phyloP scores from a whole-genome alignment of 2,113 vertebrate genomes.

The Progne subis region DNA sequence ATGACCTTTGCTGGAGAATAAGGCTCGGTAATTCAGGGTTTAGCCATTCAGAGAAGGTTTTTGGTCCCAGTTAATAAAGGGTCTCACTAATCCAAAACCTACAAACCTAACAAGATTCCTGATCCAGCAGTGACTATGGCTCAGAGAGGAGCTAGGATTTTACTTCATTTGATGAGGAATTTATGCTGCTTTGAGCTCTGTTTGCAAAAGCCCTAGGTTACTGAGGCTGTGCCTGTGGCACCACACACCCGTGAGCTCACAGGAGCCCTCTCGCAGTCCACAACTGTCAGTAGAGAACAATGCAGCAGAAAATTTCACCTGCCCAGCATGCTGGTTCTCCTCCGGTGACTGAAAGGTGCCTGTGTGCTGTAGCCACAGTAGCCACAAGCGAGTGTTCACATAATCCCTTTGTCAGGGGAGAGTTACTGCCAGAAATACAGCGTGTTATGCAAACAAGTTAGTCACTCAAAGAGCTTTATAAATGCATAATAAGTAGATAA shows the following conservation, averaged over 20 bases:
- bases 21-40: slow-evolving; percentile 53
- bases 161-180: not conserved
- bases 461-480: not conserved
- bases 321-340: not conserved
- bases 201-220: slow-evolving; percentile 19
- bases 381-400: not conserved
- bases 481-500: not conserved
- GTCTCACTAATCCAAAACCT: slow-evolving; percentile 45
- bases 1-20: slow-evolving; percentile 60
- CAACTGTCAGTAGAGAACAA: not conserved
- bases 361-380: not conserved
- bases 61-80: slow-evolving; percentile 40
- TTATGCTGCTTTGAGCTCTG: not conserved
- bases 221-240: not conserved
- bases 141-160: slow-evolving; percentile 14
- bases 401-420: not conserved
- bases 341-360: not conserved
- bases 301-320: not conserved
- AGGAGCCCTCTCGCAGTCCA: not conserved
- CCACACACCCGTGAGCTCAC: not conserved
- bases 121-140: not conserved
- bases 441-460: not conserved
- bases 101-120: slow-evolving; percentile 31
- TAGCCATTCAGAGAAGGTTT: slow-evolving; percentile 42
- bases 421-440: not conserved